Evolutionary conservation across 2,888 invertebrate species (phyloP).

Genomic region (Zonitis immaculata): DNA sequence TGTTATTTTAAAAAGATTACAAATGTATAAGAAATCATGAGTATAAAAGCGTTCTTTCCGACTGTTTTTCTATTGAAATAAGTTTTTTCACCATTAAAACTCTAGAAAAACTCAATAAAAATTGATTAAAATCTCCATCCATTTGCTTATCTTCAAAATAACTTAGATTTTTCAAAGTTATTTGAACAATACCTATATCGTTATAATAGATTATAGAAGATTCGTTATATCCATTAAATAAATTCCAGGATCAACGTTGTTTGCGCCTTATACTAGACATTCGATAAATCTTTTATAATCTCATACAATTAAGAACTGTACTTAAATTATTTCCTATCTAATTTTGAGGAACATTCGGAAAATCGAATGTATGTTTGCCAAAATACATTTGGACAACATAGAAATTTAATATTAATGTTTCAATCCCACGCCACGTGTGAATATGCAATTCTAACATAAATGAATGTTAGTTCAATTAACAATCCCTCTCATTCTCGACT

Average conservation of each 20-base stretch:
- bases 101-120: not conserved
- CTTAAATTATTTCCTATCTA: constrained; percentile 13
- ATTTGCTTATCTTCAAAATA: not conserved
- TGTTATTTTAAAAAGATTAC: constrained; percentile 30
- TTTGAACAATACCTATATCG: not conserved
- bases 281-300: constrained; percentile 12
- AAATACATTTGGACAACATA: constrained; percentile 14
- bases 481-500: constrained; percentile 2
- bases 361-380: constrained; percentile 10
- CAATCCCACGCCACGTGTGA: constrained; percentile 15
- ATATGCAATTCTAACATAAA: constrained; percentile 17
- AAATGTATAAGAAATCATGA: constrained; percentile 23
- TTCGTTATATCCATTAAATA: constrained; percentile 9
- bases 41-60: constrained; percentile 8
- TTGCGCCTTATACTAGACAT: constrained; percentile 10
- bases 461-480: constrained; percentile 18
- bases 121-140: not conserved
- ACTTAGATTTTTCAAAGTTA: not conserved
- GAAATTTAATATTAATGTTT: constrained; percentile 20
- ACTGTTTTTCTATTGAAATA: too few relatives aligned
- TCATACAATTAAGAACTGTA: constrained; percentile 9
- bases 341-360: constrained; percentile 15
- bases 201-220: not conserved
- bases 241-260: constrained; percentile 13
- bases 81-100: not conserved